Conservation (phyloP, 2,888 invertebrate species). For the Orchesella flavescens region DNA sequence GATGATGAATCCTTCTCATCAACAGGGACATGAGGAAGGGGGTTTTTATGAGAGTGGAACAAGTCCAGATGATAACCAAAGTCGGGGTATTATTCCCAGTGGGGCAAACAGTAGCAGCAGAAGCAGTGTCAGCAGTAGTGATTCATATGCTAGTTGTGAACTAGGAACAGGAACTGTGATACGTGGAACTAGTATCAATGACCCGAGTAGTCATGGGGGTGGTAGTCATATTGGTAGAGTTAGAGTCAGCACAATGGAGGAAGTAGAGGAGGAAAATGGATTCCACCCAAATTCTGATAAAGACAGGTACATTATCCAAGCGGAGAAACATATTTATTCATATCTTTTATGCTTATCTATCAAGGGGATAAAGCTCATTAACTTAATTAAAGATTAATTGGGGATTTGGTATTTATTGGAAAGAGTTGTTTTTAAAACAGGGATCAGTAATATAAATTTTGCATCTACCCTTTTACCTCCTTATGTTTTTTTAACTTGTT, state of each 20-base stretch:
- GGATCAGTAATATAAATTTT: no score
- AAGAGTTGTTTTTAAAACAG: no score
- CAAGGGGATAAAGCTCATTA: not conserved
- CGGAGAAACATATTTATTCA: not conserved
- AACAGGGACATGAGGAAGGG: not conserved
- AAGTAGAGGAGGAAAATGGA: conserved; percentile 9
- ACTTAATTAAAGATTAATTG: not conserved
- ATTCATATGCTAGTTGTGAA: conserved; percentile 42
- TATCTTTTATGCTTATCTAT: not conserved
- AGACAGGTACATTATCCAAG: not conserved
- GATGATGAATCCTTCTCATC: not conserved
- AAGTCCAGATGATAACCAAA: not conserved
- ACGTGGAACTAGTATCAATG: not conserved
- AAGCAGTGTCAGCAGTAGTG: conserved; percentile 50
- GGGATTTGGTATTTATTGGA: no score
- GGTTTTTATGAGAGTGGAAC: not conserved
- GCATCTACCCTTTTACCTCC: not conserved
- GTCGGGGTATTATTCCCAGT: not conserved
- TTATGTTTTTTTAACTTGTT: no score
- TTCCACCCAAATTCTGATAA: not conserved
- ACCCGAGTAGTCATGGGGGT: not conserved
- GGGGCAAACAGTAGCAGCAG: conserved; percentile 34
- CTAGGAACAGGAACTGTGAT: not conserved
- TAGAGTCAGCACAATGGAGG: not conserved
- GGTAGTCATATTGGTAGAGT: not conserved